Evolutionary conservation across 2,888 invertebrate genomes (phyloP).

Genomic region (Congeria kusceri): DNA sequence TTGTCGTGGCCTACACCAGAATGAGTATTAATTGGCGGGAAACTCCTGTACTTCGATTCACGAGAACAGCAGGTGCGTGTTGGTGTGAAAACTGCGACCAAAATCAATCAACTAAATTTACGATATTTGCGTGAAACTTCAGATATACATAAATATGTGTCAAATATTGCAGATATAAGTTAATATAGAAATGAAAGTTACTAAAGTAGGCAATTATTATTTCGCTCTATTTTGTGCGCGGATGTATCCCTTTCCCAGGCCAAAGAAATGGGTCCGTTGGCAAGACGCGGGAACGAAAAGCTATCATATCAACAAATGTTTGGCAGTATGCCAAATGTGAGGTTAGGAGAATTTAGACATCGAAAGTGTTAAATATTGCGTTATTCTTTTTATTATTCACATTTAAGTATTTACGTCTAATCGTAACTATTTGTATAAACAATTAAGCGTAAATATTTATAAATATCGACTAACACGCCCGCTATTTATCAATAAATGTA

Average conservation of each 20-base stretch:
- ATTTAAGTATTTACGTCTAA: too few species aligned
- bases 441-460: too few species aligned
- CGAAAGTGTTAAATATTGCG: conserved; percentile 1
- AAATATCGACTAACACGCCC: too few species aligned
- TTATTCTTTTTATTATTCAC: neutral
- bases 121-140: too few species aligned
- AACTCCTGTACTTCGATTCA: conserved; percentile 82
- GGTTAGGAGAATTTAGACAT: conserved; percentile 76
- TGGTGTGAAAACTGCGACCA: neutral
- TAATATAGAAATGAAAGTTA: too few species aligned
- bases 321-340: conserved; percentile 70
- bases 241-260: conserved; percentile 63
- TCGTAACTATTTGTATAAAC: too few species aligned
- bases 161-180: too few species aligned
- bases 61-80: conserved; percentile 60
- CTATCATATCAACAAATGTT: conserved; percentile 82
- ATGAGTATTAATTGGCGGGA: conserved; percentile 85
- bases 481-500: neutral
- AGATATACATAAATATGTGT: too few species aligned
- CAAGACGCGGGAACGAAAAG: conserved; percentile 84
- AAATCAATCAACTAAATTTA: too few species aligned
- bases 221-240: conserved; percentile 70
- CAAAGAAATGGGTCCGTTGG: conserved; percentile 72
- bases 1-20: conserved; percentile 78
- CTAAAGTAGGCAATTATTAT: neutral